phyloP scores from a whole-genome alignment of 2,797 vertebrate species.

The Halcyon smyrnensis region DNA sequence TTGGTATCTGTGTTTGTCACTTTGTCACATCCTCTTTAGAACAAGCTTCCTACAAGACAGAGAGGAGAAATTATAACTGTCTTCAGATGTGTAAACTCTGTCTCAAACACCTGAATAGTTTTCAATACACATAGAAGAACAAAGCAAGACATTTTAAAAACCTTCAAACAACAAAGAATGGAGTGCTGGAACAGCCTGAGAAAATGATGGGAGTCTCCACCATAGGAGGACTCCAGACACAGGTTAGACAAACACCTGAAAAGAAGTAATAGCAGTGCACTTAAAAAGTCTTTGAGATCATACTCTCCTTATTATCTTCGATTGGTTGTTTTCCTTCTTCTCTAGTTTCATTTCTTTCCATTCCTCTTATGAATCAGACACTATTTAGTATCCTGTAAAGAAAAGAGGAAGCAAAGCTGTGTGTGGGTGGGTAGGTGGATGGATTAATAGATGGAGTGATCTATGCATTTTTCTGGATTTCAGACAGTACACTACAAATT shows the following conservation, averaged over 20 bases:
- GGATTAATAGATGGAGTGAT: too few species aligned
- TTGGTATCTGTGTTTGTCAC: not conserved
- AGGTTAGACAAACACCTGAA: not conserved
- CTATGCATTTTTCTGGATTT: not conserved
- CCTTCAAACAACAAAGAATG: not conserved
- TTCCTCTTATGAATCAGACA: not conserved
- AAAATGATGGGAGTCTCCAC: not conserved
- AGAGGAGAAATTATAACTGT: not conserved
- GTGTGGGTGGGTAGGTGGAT: not conserved
- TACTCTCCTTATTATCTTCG: not conserved
- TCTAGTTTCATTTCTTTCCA: not conserved
- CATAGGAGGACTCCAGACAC: not conserved
- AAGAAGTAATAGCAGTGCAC: not conserved
- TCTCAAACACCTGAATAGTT: not conserved
- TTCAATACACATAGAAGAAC: not conserved
- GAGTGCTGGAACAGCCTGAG: not conserved
- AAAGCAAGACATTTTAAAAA: not conserved
- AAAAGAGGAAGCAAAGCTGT: not conserved
- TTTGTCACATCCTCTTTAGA: not conserved
- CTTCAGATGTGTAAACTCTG: not conserved
- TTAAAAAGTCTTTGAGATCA: not conserved
- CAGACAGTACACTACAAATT: not conserved
- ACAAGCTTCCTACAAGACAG: not conserved
- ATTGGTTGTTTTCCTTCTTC: not conserved
- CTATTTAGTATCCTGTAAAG: not conserved